phyloP scores from a whole-genome alignment of 64 coral and sea anemone genomes.

The Trachythela sp. region DNA sequence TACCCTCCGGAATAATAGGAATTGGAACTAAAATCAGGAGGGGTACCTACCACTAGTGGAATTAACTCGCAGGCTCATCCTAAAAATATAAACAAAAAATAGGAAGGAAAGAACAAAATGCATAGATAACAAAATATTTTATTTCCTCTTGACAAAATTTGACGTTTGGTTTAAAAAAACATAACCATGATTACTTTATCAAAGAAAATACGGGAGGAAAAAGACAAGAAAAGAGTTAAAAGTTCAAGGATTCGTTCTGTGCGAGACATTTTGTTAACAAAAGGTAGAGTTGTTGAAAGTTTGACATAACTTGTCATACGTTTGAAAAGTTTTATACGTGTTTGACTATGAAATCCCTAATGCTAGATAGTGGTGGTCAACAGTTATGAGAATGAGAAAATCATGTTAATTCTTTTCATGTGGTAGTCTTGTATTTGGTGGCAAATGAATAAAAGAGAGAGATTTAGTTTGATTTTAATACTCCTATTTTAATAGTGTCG shows the following conservation, averaged over 20 bases:
- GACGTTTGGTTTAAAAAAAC: neutral
- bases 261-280: slow-evolving; percentile 75
- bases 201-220: slow-evolving; percentile 97
- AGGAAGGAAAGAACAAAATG: neutral
- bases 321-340: too few species aligned
- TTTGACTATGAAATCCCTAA: too few species aligned
- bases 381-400: too few species aligned
- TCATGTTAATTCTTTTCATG: neutral
- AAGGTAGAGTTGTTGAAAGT: too few species aligned
- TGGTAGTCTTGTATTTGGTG: neutral
- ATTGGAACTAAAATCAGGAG: too few species aligned
- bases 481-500: too few species aligned
- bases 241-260: slow-evolving; percentile 38
- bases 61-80: too few species aligned
- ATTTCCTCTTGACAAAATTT: neutral
- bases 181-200: slow-evolving; percentile 89
- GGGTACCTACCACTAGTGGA: too few species aligned
- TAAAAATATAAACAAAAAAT: neutral
- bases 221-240: slow-evolving; percentile 52
- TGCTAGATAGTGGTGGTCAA: neutral
- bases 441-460: too few species aligned
- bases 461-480: too few species aligned
- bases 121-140: neutral
- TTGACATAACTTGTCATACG: too few species aligned
- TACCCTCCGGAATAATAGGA: too few species aligned